These are phyloP conservation scores for Melinopterus prodromus DNA, from an alignment of 2,888 invertebrate species.

Conservation along the genomic window DNA sequence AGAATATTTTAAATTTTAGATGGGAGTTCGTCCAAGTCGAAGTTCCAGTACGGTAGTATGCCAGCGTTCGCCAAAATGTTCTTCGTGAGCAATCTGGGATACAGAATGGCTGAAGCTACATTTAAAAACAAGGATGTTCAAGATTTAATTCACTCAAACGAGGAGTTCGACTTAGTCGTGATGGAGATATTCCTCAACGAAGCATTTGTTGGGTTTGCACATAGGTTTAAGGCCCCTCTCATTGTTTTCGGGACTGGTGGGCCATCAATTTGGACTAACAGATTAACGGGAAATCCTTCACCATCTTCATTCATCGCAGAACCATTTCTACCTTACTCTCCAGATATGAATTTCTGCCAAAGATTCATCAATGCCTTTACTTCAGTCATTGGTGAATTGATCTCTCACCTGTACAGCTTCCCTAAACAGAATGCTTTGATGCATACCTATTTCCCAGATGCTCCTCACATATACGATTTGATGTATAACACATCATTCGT, in stretches of 20 bases:
- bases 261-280: slow-evolving; percentile 58
- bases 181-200: slow-evolving; percentile 63
- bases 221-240: slow-evolving; percentile 50
- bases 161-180: slow-evolving; percentile 56
- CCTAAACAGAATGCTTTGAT: slow-evolving; percentile 39
- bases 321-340: slow-evolving; percentile 56
- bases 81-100: not conserved
- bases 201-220: slow-evolving; percentile 56
- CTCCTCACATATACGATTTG: slow-evolving; percentile 38
- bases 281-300: slow-evolving; percentile 59
- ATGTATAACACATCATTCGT: slow-evolving; percentile 43
- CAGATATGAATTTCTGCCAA: slow-evolving; percentile 45
- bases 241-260: slow-evolving; percentile 41
- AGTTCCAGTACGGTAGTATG: not conserved
- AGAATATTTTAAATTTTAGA: not conserved
- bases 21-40: not conserved
- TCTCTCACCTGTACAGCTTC: slow-evolving; percentile 29
- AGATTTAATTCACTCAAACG: slow-evolving; percentile 49
- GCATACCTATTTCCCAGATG: slow-evolving; percentile 39
- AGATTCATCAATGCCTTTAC: slow-evolving; percentile 34
- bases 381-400: not conserved
- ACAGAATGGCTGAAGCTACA: not conserved
- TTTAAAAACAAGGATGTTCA: slow-evolving; percentile 47
- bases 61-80: slow-evolving; percentile 15
- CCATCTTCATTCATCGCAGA: slow-evolving; percentile 63